Conservation (phyloP, 64 coral and sea anemone species). For the Porites australiensis region DNA sequence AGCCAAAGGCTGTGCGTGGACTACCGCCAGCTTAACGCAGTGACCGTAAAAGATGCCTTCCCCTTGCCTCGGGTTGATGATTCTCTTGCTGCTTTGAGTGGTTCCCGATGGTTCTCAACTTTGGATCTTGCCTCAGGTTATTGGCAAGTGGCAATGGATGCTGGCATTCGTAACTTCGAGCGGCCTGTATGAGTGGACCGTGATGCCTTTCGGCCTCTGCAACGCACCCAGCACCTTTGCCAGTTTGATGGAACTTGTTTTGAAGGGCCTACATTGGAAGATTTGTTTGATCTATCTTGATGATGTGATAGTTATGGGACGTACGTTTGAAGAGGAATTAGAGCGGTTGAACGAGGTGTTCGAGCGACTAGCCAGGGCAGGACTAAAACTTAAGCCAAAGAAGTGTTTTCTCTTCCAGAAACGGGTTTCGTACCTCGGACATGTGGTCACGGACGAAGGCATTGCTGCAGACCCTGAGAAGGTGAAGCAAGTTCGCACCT, state of each 20-base stretch:
- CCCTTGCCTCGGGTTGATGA: not conserved
- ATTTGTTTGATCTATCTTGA: constrained; percentile 40
- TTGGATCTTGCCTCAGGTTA: constrained; percentile 13
- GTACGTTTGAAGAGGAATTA: constrained; percentile 28
- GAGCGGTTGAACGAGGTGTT: constrained; percentile 14
- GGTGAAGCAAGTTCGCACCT: constrained; percentile 3
- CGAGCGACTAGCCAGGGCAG: constrained; percentile 7
- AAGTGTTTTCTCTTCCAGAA: constrained; percentile 53
- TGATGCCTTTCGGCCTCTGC: constrained; percentile 60
- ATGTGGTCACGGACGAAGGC: constrained; percentile 1
- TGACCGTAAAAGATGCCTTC: not conserved
- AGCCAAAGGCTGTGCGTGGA: constrained; percentile 34
- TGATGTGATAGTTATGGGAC: constrained; percentile 37
- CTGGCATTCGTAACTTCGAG: not conserved
- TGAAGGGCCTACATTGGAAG: constrained; percentile 35
- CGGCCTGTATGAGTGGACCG: constrained; percentile 53
- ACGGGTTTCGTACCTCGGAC: constrained; percentile 16
- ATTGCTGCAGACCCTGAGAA: constrained; percentile 23
- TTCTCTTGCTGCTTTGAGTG: not conserved
- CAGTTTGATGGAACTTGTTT: constrained; percentile 61
- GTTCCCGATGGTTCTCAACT: constrained; percentile 6
- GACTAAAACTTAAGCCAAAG: constrained; percentile 51
- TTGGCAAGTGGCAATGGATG: constrained; percentile 38
- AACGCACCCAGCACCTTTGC: constrained; percentile 39
- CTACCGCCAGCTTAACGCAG: constrained; percentile 29